Conservation (phyloP, 2,888 invertebrate genomes). For the Brenthis daphne region DNA sequence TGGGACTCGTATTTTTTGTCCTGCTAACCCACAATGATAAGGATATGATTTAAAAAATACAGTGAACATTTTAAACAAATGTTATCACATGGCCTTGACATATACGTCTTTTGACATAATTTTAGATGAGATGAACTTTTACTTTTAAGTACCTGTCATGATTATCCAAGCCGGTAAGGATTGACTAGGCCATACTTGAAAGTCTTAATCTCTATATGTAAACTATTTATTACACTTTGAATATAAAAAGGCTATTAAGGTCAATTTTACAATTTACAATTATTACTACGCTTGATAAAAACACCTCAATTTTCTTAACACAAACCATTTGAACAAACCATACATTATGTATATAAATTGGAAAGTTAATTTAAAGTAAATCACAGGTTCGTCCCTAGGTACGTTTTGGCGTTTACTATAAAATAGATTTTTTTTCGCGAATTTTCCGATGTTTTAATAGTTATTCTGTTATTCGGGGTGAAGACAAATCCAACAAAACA, state of each 20-base stretch:
- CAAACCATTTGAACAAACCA: no score
- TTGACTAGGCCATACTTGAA: no score
- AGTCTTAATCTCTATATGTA: not conserved
- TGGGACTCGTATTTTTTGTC: conserved; percentile 64
- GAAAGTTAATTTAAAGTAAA: no score
- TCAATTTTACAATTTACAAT: not conserved
- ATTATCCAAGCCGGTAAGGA: not conserved
- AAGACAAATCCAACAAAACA: no score
- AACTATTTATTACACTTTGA: not conserved
- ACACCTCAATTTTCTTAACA: no score
- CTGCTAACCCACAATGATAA: conserved; percentile 63
- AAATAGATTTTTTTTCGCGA: no score
- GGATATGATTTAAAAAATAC: conserved; percentile 6
- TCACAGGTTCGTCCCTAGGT: no score
- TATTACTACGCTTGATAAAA: no score
- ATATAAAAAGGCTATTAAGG: not conserved
- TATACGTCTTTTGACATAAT: not conserved
- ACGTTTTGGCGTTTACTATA: no score
- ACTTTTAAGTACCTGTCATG: not conserved
- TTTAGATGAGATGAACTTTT: not conserved
- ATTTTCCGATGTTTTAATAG: no score
- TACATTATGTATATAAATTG: no score
- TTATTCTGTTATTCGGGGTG: no score
- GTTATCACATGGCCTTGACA: conserved; percentile 13
- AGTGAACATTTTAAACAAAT: not conserved